phyloP scores from a whole-genome alignment of 2,113 vertebrate genomes.

The Cyprinus carpio region DNA sequence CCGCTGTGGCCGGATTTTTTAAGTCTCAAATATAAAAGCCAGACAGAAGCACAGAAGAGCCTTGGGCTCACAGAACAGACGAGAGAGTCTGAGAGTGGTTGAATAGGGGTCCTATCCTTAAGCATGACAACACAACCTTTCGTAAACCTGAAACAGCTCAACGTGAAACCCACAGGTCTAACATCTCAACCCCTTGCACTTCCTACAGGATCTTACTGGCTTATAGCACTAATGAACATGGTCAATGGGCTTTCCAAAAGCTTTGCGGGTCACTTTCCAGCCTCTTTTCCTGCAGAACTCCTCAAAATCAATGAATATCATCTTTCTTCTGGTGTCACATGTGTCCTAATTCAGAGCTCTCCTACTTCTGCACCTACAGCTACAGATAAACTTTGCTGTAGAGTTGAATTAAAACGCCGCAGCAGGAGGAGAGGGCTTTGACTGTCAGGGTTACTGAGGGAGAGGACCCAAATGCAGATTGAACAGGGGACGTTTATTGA shows the following conservation, averaged over 20 bases:
- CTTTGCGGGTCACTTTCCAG: slow-evolving; percentile 46
- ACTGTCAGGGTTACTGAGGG: too few relatives aligned
- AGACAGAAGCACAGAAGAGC: slow-evolving; percentile 39
- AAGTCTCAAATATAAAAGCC: slow-evolving; percentile 42
- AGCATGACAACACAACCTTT: slow-evolving; percentile 27
- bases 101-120: not conserved
- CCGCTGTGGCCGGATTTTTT: slow-evolving; percentile 55
- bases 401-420: not conserved
- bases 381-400: slow-evolving; percentile 38
- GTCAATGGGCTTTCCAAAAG: slow-evolving; percentile 49
- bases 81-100: not conserved
- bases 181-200: slow-evolving; percentile 24
- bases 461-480: too few relatives aligned
- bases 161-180: not conserved
- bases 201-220: slow-evolving; percentile 18
- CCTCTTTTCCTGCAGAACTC: not conserved
- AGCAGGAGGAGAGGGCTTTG: not conserved
- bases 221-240: slow-evolving; percentile 40
- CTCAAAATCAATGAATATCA: not conserved
- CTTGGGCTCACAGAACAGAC: slow-evolving; percentile 36
- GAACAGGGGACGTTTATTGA: too few relatives aligned
- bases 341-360: not conserved
- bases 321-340: not conserved
- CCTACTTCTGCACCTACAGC: slow-evolving; percentile 7
- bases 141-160: slow-evolving; percentile 46